Conservation (phyloP, 2,797 vertebrate species). For the Smutsia gigantea region DNA sequence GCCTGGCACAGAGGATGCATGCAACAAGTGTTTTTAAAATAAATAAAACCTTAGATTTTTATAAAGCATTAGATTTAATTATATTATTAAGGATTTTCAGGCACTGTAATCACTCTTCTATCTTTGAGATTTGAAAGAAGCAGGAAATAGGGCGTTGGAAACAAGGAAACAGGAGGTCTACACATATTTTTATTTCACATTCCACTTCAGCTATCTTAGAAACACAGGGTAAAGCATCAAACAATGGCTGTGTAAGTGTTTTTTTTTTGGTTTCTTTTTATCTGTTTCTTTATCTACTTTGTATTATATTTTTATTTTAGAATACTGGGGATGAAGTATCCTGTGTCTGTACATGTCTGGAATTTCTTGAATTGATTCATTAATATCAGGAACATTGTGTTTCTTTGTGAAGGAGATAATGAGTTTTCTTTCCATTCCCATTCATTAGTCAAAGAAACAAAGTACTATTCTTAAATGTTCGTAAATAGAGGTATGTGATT, state of each 20-base stretch:
- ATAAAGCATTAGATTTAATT: slow-evolving; percentile 48
- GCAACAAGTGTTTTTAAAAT: slow-evolving; percentile 55
- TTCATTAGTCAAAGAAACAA: slow-evolving; percentile 48
- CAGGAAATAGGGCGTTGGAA: slow-evolving; percentile 76
- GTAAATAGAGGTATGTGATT: slow-evolving; percentile 38
- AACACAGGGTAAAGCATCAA: slow-evolving; percentile 65
- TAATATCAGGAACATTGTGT: slow-evolving; percentile 57
- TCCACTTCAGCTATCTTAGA: slow-evolving; percentile 78
- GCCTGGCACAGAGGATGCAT: not conserved
- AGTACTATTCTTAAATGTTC: slow-evolving; percentile 39
- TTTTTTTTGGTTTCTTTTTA: slow-evolving; percentile 52
- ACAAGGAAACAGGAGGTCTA: slow-evolving; percentile 74
- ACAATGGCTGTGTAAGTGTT: slow-evolving; percentile 62
- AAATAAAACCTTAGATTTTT: slow-evolving; percentile 54
- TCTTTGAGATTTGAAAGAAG: slow-evolving; percentile 76
- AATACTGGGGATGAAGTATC: slow-evolving; percentile 24
- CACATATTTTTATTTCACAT: slow-evolving; percentile 78
- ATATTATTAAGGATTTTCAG: slow-evolving; percentile 54
- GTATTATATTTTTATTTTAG: slow-evolving; percentile 63
- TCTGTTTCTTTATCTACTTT: slow-evolving; percentile 72
- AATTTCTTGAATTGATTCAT: slow-evolving; percentile 65
- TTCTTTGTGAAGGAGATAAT: slow-evolving; percentile 53
- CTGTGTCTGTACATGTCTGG: slow-evolving; percentile 54
- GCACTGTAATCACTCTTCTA: slow-evolving; percentile 63
- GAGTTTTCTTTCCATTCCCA: slow-evolving; percentile 50